phyloP scores from a whole-genome alignment of 2,888 invertebrate species.

The Nezara viridula region DNA sequence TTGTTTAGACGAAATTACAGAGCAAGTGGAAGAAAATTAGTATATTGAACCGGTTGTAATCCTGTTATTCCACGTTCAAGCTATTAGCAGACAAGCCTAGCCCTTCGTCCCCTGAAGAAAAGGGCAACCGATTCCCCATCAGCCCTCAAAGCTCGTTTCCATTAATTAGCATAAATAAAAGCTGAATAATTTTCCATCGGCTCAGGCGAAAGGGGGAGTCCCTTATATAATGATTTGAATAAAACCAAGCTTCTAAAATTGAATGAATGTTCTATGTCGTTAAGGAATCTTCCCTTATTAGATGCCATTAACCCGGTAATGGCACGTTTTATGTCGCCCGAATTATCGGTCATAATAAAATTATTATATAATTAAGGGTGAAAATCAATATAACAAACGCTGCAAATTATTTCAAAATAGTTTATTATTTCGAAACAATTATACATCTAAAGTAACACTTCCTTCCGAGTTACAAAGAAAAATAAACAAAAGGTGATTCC shows the following conservation, averaged over 20 bases:
- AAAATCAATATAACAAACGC: too few relatives aligned
- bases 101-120: neutral
- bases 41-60: neutral
- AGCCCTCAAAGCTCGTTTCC: conserved; percentile 15
- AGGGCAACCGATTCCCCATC: conserved; percentile 3
- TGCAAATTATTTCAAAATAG: too few relatives aligned
- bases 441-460: too few relatives aligned
- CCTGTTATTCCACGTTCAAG: neutral
- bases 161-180: conserved; percentile 39
- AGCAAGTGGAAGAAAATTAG: neutral
- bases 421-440: too few relatives aligned
- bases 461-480: too few relatives aligned
- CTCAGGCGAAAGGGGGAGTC: neutral
- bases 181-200: neutral
- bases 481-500: too few relatives aligned
- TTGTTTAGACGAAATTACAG: neutral
- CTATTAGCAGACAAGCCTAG: neutral
- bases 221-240: conserved; percentile 5
- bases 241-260: neutral
- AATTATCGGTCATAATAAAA: too few relatives aligned
- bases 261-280: neutral
- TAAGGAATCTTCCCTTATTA: neutral
- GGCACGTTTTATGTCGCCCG: neutral
- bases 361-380: too few relatives aligned
- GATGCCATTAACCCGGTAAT: neutral